Evolutionary conservation across 37 sponge, comb jelly and placozoan species (phyloP), one percentile per base, ranked within the genome.

Genomic region (Haliclona indistincta): DNA sequence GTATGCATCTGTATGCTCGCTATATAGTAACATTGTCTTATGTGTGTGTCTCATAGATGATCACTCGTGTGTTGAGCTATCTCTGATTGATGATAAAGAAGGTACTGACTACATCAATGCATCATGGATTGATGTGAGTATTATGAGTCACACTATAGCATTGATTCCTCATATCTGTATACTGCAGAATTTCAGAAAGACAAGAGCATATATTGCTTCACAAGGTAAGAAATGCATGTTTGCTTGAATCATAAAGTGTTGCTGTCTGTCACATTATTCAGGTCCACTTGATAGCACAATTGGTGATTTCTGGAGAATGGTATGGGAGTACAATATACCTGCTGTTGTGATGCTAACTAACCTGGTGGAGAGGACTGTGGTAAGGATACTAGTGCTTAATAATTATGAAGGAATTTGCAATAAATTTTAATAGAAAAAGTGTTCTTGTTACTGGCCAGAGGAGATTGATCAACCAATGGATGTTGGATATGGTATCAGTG

Each of bases 391-490:
- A n/a, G n/a, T n/a, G n/a, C n/a, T n/a, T n/a, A n/a, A n/a, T n/a
- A n/a, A n/a, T n/a, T n/a, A n/a, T n/a, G n/a, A n/a, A n/a, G n/a
- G n/a, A n/a, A n/a, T n/a, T n/a, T n/a, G n/a, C n/a, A n/a, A n/a
- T n/a, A n/a, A n/a, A n/a, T n/a, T n/a, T n/a, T n/a, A 8, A 32
- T 38, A 85, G 85, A 73, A 74, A 28, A 95, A 95, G 45, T 95
- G 93, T 85, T 76, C 71, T 39, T 78, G 54, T 43, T 95, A 95
- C 64, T 95, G 89, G 89, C 96, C 96, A 7, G 65, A 65, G 1
- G 29, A 47, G 17, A 23, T 64, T 41, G 49, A 65, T 13, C 73
- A 87, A 4, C 33, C 68, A 10, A 56, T 58, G 71, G 65, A 70
- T 8, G 66, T 72, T 35, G 72, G 73, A 17, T 42, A 33, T 2